These are phyloP conservation scores for Baronia brevicornis DNA, from an alignment of 2,888 invertebrate genomes.

Conservation along the genomic window DNA sequence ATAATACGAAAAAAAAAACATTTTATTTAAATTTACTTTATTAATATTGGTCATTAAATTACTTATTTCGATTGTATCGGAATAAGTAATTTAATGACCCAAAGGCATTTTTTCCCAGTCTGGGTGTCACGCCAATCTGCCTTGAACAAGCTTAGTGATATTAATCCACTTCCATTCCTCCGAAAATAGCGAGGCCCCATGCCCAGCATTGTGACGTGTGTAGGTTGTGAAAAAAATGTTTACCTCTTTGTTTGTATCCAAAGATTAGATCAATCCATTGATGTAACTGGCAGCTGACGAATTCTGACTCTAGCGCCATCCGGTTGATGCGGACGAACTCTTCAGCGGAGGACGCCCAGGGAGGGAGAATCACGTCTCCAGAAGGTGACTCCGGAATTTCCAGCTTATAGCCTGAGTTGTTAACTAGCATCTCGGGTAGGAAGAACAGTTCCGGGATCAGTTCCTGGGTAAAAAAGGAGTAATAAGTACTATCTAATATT, in stretches of 20 bases:
- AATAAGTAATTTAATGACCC: no score
- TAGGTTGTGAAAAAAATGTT: no score
- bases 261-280: constrained; percentile 99
- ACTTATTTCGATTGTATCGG: no score
- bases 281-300: constrained; percentile 99
- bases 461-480: constrained; percentile 78
- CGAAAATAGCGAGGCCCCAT: no score
- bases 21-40: no score
- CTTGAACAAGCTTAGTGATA: no score
- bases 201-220: no score
- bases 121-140: no score
- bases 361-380: constrained; percentile 93
- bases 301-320: constrained; percentile 99
- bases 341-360: constrained; percentile 98
- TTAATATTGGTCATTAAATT: no score
- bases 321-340: constrained; percentile 98
- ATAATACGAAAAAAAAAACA: not conserved
- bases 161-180: no score
- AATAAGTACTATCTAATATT: no score
- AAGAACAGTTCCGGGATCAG: constrained; percentile 99
- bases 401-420: constrained; percentile 85
- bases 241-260: constrained; percentile 98
- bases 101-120: no score
- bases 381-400: constrained; percentile 91
- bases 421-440: constrained; percentile 98